phyloP scores from a whole-genome alignment of 2,113 vertebrate species.

The Tachysurus fulvidraco region DNA sequence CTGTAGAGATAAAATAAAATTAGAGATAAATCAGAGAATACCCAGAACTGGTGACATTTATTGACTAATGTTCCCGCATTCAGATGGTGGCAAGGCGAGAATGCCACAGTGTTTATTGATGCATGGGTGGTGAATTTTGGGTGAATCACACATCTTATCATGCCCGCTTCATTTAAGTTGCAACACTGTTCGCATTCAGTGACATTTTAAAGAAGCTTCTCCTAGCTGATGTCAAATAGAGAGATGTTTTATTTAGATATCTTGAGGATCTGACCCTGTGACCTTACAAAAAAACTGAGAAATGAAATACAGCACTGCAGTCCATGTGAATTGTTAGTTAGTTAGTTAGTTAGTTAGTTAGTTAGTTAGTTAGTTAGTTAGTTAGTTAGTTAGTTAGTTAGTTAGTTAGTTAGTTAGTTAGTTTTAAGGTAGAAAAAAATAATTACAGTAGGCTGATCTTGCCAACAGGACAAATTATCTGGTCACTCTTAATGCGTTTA shows the following conservation, averaged over 20 bases:
- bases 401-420: too few species aligned
- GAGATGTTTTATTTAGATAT: not conserved
- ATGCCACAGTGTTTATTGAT: constrained; percentile 37
- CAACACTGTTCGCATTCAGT: constrained; percentile 51
- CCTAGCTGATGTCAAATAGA: not conserved
- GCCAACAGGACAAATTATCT: too few species aligned
- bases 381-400: too few species aligned
- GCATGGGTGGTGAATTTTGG: not conserved
- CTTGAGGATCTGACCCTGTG: not conserved
- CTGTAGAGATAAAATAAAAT: not conserved
- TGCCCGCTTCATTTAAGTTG: constrained; percentile 50
- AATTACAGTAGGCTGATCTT: constrained; percentile 12
- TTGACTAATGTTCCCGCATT: constrained; percentile 49
- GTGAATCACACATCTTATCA: constrained; percentile 26
- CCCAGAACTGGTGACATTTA: constrained; percentile 50
- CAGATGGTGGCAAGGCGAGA: constrained; percentile 41
- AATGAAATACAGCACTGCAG: not conserved
- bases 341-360: too few species aligned
- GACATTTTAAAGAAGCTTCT: constrained; percentile 68
- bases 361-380: too few species aligned
- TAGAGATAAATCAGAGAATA: constrained; percentile 1
- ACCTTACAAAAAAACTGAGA: not conserved
- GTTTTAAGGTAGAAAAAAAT: not conserved
- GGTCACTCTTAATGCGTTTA: not conserved
- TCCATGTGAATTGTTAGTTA: not conserved